phyloP scores from a whole-genome alignment of 2,113 vertebrate genomes.

The Antennarius striatus region DNA sequence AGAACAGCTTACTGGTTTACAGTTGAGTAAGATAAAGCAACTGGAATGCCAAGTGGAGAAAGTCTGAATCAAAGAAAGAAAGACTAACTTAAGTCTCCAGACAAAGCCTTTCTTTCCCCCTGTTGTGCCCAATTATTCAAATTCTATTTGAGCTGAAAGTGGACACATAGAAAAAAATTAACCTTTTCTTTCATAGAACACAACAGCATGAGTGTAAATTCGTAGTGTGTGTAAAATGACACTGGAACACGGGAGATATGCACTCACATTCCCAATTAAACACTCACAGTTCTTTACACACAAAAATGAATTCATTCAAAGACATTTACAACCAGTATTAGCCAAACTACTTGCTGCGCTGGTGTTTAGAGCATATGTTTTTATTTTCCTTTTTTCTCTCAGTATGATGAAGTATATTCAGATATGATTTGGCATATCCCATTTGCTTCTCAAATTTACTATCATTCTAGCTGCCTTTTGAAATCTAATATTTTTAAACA shows the following conservation, averaged over 20 bases:
- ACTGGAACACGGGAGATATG: slow-evolving; percentile 5
- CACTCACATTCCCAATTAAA: neutral
- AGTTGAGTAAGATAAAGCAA: slow-evolving; percentile 35
- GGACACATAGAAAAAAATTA: neutral
- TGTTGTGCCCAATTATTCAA: slow-evolving; percentile 19
- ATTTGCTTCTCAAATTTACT: neutral
- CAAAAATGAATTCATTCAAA: no score
- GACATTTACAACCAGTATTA: no score
- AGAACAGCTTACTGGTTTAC: slow-evolving; percentile 27
- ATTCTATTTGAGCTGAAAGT: slow-evolving; percentile 2
- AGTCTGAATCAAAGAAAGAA: slow-evolving; percentile 36
- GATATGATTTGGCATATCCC: slow-evolving; percentile 15
- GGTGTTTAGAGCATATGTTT: no score
- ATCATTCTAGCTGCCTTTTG: neutral
- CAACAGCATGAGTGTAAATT: neutral
- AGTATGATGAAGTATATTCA: slow-evolving; percentile 12
- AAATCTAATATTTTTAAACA: no score
- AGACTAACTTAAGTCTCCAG: slow-evolving; percentile 21
- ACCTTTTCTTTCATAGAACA: no score
- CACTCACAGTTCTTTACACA: no score
- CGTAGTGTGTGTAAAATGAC: neutral
- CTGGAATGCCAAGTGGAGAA: slow-evolving; percentile 35
- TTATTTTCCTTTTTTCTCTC: no score
- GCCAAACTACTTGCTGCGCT: no score
- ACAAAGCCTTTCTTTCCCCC: slow-evolving; percentile 24